These are phyloP conservation scores for Spea hammondii DNA, from an alignment of 2,797 vertebrate genomes.

Conservation along the genomic window DNA sequence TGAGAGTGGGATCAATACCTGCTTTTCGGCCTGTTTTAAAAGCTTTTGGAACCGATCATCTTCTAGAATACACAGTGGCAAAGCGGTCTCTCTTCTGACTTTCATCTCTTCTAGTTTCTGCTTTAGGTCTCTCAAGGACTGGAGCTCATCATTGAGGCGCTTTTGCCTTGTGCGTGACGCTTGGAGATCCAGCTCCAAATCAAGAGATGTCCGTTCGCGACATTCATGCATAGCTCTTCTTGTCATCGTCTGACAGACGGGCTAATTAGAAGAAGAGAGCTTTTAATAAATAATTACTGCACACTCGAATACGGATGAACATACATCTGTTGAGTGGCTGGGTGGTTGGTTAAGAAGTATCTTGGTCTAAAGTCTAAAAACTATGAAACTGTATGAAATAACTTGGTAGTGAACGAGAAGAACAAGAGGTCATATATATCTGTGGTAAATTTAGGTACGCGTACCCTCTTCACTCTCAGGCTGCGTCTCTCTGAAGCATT, in stretches of 20 bases:
- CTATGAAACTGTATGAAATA: too few species aligned
- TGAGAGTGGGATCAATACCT: constrained; percentile 61
- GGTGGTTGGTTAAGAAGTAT: too few species aligned
- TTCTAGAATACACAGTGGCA: constrained; percentile 69
- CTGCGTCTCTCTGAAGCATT: constrained; percentile 76
- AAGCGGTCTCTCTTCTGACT: constrained; percentile 67
- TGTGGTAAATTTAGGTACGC: constrained; percentile 19
- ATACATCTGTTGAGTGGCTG: too few species aligned
- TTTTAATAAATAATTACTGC: background rate
- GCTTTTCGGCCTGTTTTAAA: constrained; percentile 74
- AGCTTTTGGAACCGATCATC: constrained; percentile 77
- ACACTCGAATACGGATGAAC: background rate
- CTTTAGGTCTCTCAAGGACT: constrained; percentile 69
- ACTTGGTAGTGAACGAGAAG: too few species aligned
- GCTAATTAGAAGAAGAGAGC: constrained; percentile 54
- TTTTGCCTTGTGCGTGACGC: constrained; percentile 73
- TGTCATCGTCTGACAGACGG: constrained; percentile 66
- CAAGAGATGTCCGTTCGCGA: constrained; percentile 72
- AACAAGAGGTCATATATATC: too few species aligned
- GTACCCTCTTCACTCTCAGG: constrained; percentile 74
- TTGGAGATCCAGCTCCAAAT: constrained; percentile 82
- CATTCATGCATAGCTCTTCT: constrained; percentile 61
- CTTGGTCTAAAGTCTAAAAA: too few species aligned
- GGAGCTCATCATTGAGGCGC: constrained; percentile 76
- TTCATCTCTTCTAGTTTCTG: constrained; percentile 74